Conservation (phyloP, 2,888 invertebrate species). For the Beris morrisii region DNA sequence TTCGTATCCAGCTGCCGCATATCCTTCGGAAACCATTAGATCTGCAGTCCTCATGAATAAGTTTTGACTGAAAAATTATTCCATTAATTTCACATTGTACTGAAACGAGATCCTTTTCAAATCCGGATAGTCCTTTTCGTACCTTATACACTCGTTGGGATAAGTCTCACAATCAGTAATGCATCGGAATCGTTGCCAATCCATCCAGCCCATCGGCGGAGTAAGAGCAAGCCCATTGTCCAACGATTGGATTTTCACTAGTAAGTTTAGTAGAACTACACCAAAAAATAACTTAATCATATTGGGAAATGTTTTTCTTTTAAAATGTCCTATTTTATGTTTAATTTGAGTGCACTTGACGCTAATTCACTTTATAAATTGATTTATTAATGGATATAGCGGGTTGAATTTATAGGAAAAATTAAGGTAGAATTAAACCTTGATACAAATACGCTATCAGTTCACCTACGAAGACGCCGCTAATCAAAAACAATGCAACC, state of each 20-base stretch:
- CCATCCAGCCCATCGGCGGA: conserved; percentile 73
- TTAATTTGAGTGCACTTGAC: no score
- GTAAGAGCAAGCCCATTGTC: conserved; percentile 65
- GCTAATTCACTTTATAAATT: no score
- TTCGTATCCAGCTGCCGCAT: conserved; percentile 70
- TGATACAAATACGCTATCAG: no score
- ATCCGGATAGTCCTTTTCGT: conserved; percentile 35
- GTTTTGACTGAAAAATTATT: conserved; percentile 59
- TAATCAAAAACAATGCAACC: no score
- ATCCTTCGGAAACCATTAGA: conserved; percentile 67
- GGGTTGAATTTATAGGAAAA: no score
- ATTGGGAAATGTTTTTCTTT: no score
- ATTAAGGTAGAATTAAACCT: no score
- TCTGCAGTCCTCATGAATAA: conserved; percentile 66
- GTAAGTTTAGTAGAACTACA: conserved; percentile 1
- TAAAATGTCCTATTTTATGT: no score
- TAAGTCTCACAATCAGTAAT: conserved; percentile 63
- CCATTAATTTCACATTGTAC: not conserved
- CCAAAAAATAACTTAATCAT: not conserved
- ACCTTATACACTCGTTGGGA: conserved; percentile 67
- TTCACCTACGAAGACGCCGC: no score
- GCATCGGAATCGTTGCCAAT: conserved; percentile 67
- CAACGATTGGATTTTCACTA: conserved; percentile 44
- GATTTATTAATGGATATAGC: no score
- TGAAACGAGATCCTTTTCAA: not conserved